A percentile compares a stretch with the other conserved stretches of the same genome.
Evolutionary conservation across 1,140 invertebrate species (phyloP).

Genomic region (Bombyx mandarina): DNA sequence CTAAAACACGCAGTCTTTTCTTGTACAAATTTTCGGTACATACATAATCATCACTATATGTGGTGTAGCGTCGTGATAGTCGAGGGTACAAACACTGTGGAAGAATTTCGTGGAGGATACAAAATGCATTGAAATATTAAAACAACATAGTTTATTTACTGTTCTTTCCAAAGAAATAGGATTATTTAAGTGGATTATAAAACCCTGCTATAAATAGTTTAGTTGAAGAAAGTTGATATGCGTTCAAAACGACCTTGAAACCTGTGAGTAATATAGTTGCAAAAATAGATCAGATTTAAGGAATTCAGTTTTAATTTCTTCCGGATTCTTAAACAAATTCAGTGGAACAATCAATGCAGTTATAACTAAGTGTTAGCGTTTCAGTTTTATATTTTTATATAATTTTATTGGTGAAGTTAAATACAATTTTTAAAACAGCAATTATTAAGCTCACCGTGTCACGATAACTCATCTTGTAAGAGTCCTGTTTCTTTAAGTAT

Average conservation of each 20-base stretch:
- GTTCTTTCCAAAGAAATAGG: no score
- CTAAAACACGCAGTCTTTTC: neutral
- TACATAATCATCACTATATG: conserved; percentile 15
- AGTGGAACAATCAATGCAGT: no score
- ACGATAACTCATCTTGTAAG: conserved; percentile 53
- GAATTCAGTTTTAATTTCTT: no score
- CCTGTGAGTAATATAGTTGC: conserved; percentile 20
- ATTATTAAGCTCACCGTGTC: conserved; percentile 32
- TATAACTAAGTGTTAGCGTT: no score
- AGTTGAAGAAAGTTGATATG: conserved; percentile 16
- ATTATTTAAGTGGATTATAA: no score
- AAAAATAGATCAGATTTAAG: conserved; percentile 18
- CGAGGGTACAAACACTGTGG: conserved; percentile 18
- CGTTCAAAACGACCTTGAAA: conserved; percentile 18
- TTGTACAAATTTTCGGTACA: conserved; percentile 8
- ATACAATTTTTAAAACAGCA: no score
- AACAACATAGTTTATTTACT: no score
- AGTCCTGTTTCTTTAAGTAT: conserved; percentile 4
- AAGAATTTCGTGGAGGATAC: conserved; percentile 6
- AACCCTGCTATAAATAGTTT: no score
- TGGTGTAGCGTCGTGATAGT: conserved; percentile 12
- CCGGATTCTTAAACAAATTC: no score
- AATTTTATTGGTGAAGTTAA: no score
- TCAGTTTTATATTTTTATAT: no score
- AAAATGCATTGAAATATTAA: no score